phyloP scores from a whole-genome alignment of 2,888 invertebrate species.

The Rhorus exstirpatorius region DNA sequence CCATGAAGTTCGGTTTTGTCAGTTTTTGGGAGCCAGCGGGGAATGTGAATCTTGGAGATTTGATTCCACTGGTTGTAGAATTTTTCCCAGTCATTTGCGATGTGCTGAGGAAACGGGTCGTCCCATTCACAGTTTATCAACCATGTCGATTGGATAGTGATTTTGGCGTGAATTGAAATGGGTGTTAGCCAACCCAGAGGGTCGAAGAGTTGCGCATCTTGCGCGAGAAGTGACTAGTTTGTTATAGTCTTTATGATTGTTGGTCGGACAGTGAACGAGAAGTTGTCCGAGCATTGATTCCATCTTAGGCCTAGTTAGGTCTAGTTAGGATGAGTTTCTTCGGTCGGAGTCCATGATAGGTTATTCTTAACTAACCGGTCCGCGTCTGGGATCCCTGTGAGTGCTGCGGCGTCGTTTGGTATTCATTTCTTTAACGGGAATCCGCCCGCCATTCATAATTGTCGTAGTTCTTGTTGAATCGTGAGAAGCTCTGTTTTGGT shows the following conservation, averaged over 20 bases:
- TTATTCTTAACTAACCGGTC: too few relatives aligned
- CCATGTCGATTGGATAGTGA: too few relatives aligned
- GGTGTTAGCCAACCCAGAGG: slow-evolving; percentile 60
- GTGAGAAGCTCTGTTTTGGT: neutral
- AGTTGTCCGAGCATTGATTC: slow-evolving; percentile 52
- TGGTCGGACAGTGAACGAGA: neutral
- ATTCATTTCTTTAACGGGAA: slow-evolving; percentile 28
- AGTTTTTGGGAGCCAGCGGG: slow-evolving; percentile 19
- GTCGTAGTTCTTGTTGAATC: slow-evolving; percentile 3
- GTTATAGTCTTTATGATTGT: too few relatives aligned
- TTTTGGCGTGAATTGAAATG: too few relatives aligned
- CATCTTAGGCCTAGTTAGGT: neutral
- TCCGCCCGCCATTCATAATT: neutral
- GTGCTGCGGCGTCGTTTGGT: slow-evolving; percentile 1
- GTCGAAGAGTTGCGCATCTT: slow-evolving; percentile 63
- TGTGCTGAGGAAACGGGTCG: too few relatives aligned
- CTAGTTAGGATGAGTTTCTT: neutral
- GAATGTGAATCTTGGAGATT: too few relatives aligned
- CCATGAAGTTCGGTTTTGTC: slow-evolving; percentile 64
- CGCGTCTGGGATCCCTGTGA: neutral
- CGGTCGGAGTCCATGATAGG: too few relatives aligned
- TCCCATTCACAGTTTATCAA: too few relatives aligned
- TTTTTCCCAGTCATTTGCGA: too few relatives aligned
- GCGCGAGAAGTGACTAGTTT: neutral
- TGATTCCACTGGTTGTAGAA: too few relatives aligned